Evolutionary conservation across 2,113 vertebrate species (phyloP).

Genomic region (Microcebus griseorufus): DNA sequence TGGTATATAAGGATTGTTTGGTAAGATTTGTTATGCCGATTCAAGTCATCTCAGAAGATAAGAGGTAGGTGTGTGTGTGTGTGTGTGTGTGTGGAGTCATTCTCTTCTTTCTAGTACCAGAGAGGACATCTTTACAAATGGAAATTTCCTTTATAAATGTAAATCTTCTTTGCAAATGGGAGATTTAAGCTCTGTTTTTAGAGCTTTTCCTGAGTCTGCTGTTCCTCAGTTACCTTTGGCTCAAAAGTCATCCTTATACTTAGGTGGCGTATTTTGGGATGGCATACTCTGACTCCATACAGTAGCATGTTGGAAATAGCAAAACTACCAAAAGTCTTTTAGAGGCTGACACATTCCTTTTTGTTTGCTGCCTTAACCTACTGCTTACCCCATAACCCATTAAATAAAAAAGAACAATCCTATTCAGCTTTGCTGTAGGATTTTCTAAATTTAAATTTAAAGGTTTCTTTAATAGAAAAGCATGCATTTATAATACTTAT

Average conservation of each 20-base stretch:
- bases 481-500: neutral
- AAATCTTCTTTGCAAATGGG: constrained; percentile 3
- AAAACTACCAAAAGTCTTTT: neutral
- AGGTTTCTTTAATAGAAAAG: neutral
- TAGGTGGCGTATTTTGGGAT: neutral
- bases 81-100: neutral
- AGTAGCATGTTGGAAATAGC: neutral
- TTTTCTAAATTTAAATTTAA: neutral
- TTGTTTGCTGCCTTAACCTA: neutral
- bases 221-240: neutral
- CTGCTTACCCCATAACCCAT: neutral
- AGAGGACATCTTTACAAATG: neutral
- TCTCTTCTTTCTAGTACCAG: neutral
- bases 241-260: neutral
- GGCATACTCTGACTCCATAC: neutral
- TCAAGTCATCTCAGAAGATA: neutral
- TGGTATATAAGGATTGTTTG: neutral
- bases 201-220: neutral
- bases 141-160: neutral
- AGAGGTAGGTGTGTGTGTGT: neutral
- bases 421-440: neutral
- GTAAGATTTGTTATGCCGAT: neutral
- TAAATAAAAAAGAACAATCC: no score
- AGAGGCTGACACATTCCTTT: neutral
- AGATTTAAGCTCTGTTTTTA: neutral